phyloP scores from a whole-genome alignment of 2,113 vertebrate genomes.

The Ranitomeya imitator region DNA sequence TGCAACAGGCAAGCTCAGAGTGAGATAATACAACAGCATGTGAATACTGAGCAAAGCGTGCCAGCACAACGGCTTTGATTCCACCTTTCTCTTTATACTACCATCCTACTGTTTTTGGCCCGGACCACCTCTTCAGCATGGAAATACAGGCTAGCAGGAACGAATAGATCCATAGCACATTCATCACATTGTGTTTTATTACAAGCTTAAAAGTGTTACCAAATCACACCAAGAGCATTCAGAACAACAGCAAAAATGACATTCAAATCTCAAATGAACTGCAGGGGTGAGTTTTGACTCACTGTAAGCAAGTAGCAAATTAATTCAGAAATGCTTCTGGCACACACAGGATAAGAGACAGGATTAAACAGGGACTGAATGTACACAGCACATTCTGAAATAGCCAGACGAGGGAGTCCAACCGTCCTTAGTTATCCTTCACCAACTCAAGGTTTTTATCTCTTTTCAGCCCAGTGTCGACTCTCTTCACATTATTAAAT shows the following conservation, averaged over 20 bases:
- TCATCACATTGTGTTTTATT: conserved; percentile 18
- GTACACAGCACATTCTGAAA: conserved; percentile 38
- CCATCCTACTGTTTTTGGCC: background rate
- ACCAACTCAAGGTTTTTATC: conserved; percentile 56
- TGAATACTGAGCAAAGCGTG: background rate
- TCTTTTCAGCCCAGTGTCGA: conserved; percentile 45
- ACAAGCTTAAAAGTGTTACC: conserved; percentile 26
- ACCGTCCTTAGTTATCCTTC: conserved; percentile 57
- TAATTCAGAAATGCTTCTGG: conserved; percentile 54
- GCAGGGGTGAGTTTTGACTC: conserved; percentile 43
- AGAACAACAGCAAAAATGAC: conserved; percentile 46
- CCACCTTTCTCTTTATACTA: no score
- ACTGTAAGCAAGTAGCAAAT: conserved; percentile 54
- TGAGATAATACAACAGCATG: background rate
- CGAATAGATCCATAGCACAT: background rate
- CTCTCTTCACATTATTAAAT: conserved; percentile 56
- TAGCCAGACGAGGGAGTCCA: conserved; percentile 42
- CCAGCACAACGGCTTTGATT: background rate
- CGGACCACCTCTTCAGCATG: background rate
- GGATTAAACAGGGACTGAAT: conserved; percentile 52
- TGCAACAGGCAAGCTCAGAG: background rate
- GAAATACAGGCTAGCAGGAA: conserved; percentile 16
- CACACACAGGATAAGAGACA: conserved; percentile 53
- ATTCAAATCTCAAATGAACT: conserved; percentile 45
- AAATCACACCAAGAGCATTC: conserved; percentile 30